A percentile compares a stretch with the other conserved stretches of the same genome.
Conservation (phyloP, 2,113 vertebrate genomes). For the Jacana jacana region DNA sequence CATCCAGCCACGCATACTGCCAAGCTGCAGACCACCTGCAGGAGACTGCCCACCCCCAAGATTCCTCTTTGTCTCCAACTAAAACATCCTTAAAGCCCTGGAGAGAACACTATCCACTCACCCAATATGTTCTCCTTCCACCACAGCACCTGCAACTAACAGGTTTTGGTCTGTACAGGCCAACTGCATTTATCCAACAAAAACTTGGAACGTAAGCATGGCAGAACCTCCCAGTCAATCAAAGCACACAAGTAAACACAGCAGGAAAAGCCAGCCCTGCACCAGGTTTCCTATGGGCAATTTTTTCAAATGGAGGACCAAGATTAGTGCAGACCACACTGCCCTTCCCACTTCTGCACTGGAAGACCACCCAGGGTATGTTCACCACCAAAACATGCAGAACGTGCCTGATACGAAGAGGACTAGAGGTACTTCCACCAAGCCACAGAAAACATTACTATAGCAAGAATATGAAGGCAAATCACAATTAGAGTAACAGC, state of each 20-base stretch:
- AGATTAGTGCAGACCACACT: not conserved
- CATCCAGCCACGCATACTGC: not conserved
- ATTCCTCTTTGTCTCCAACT: not conserved
- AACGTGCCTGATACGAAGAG: not conserved
- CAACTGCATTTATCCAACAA: not conserved
- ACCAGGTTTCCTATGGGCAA: not conserved
- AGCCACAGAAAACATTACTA: not conserved
- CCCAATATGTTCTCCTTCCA: not conserved
- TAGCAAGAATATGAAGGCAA: not conserved
- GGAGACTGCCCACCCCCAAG: not conserved
- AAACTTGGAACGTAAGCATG: not conserved
- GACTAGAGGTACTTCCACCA: not conserved
- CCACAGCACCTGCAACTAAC: accelerated
- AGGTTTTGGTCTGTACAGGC: not conserved
- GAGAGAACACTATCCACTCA: not conserved
- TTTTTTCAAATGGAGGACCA: not conserved
- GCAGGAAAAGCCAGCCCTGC: not conserved
- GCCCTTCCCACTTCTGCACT: not conserved
- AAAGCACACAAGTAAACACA: not conserved
- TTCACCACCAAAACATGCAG: not conserved
- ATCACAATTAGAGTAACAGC: not conserved
- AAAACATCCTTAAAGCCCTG: not conserved
- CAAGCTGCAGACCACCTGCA: not conserved
- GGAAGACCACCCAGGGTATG: not conserved
- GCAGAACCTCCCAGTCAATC: not conserved